A percentile compares a stretch with the other conserved stretches of the same genome.
These are phyloP conservation scores for Chaetura pelagica DNA, from an alignment of 2,113 vertebrate species.

Conservation along the genomic window DNA sequence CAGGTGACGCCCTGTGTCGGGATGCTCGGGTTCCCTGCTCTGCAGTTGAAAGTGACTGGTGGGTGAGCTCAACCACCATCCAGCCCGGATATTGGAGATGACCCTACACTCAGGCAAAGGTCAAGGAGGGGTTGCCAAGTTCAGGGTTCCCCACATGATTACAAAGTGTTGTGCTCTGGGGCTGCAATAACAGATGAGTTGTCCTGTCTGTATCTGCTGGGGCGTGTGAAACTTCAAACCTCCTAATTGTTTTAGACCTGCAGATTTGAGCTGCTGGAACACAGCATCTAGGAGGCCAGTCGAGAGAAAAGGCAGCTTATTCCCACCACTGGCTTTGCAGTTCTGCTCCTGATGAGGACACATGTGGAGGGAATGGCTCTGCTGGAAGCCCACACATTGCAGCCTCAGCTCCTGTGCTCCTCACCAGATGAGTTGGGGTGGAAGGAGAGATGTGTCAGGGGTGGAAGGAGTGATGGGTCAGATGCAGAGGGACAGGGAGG, in stretches of 20 bases:
- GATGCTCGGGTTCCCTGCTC: slow-evolving; percentile 21
- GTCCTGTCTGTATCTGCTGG: slow-evolving; percentile 46
- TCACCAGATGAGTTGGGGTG: not conserved
- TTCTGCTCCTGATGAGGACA: not conserved
- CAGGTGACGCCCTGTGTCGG: not conserved
- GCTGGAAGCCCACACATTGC: not conserved
- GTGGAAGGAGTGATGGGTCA: not conserved
- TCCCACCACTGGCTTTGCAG: not conserved
- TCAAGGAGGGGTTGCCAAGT: slow-evolving; percentile 51
- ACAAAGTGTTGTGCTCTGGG: not conserved
- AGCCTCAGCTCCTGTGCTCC: not conserved
- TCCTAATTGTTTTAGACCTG: slow-evolving; percentile 71
- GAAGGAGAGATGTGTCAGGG: too few relatives aligned
- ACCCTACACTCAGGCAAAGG: slow-evolving; percentile 38
- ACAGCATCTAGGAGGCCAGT: rapidly evolving
- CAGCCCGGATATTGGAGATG: slow-evolving; percentile 74
- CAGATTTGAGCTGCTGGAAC: slow-evolving; percentile 31
- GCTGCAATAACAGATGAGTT: slow-evolving; percentile 56
- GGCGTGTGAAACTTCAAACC: slow-evolving; percentile 59
- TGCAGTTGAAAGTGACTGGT: not conserved
- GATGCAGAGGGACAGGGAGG: not conserved
- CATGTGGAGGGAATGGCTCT: not conserved
- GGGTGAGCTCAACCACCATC: not conserved
- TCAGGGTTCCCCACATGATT: slow-evolving; percentile 46
- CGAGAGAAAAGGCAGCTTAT: not conserved